Percentiles rank a stretch among this genome's conserved stretches.
These are phyloP conservation scores for Gorsachius magnificus DNA, from an alignment of 2,797 vertebrate genomes.

Conservation along the genomic window DNA sequence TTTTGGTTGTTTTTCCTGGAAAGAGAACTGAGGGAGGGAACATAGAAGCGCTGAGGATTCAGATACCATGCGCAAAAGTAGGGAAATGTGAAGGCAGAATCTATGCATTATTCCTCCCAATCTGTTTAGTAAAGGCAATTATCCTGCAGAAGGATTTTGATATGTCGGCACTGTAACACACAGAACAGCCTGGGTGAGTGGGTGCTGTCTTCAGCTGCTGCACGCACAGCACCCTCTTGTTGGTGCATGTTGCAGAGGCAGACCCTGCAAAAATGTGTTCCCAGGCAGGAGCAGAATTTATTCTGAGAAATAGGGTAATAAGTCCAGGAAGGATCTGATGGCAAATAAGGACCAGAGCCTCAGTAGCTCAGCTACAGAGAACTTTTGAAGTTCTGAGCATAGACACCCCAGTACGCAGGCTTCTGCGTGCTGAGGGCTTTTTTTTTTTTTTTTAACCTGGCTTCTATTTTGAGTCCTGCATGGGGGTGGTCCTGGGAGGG, in stretches of 20 bases:
- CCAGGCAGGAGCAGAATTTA: not conserved
- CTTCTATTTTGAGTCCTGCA: not conserved
- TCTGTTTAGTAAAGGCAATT: not conserved
- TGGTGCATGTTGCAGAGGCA: not conserved
- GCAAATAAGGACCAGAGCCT: not conserved
- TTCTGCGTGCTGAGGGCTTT: not conserved
- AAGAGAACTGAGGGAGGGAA: not conserved
- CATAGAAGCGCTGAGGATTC: not conserved
- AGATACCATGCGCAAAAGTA: accelerated
- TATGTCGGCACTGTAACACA: not conserved
- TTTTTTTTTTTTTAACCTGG: not conserved
- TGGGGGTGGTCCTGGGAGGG: not conserved
- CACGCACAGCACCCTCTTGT: not conserved
- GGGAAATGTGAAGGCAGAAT: not conserved
- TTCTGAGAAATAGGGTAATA: not conserved
- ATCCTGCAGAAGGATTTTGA: not conserved
- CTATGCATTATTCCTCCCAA: accelerated
- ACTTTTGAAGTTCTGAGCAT: accelerated
- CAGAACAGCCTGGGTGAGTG: not conserved
- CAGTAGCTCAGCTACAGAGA: not conserved
- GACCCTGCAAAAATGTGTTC: not conserved
- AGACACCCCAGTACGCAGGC: accelerated
- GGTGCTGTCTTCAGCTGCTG: constrained; percentile 13
- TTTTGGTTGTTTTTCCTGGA: not conserved
- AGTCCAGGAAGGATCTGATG: not conserved